Percentiles rank a stretch among this genome's conserved stretches.
Evolutionary conservation across 2,113 vertebrate genomes (phyloP).

Genomic region (Scolopax mira): DNA sequence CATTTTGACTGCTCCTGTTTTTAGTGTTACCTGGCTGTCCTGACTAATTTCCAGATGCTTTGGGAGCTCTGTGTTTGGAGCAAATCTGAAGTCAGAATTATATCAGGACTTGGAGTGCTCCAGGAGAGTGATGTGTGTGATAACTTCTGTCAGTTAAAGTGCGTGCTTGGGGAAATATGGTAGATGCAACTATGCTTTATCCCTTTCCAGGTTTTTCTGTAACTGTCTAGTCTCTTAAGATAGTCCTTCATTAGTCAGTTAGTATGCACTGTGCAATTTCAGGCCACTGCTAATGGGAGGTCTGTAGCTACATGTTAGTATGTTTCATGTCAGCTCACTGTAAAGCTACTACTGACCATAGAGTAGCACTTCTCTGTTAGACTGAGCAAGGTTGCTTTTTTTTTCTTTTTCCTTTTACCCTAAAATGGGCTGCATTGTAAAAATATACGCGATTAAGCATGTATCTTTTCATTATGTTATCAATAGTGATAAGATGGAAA

Average conservation of each 20-base stretch:
- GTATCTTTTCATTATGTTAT: background rate
- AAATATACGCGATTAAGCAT: background rate
- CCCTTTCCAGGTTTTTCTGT: background rate
- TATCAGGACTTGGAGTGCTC: background rate
- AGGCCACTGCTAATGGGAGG: background rate
- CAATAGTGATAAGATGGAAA: background rate
- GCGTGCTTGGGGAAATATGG: background rate
- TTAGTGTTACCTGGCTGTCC: background rate
- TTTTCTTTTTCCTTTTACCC: background rate
- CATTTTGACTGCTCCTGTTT: background rate
- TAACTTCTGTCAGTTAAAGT: background rate
- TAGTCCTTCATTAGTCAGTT: conserved; percentile 3
- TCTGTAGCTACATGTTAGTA: background rate
- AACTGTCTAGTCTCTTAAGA: conserved; percentile 19
- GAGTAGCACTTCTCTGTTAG: background rate
- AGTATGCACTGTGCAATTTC: background rate
- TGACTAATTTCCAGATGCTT: background rate
- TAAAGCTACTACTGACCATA: background rate
- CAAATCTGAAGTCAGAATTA: background rate
- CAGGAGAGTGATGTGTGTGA: background rate
- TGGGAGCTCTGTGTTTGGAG: background rate
- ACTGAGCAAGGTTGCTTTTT: background rate
- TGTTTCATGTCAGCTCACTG: background rate
- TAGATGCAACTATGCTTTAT: conserved; percentile 9
- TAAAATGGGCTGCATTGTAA: background rate